Evolutionary conservation across 2,113 vertebrate species (phyloP).

Genomic region (Ciconia maguari): DNA sequence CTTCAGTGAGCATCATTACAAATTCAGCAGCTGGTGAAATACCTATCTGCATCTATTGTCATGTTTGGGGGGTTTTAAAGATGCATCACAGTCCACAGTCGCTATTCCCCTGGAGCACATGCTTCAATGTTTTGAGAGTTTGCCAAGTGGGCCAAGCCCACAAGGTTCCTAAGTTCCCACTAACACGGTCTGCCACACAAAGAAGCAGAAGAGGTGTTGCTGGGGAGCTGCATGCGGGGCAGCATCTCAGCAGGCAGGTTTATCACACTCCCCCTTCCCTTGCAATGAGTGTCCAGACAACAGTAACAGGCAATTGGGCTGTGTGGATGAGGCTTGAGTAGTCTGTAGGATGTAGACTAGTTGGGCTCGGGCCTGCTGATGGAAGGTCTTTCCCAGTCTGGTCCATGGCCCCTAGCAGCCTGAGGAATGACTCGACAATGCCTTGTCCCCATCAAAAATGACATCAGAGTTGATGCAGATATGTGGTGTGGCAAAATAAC

Average conservation of each 20-base stretch:
- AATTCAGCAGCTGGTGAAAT: neutral
- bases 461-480: neutral
- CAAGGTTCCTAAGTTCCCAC: neutral
- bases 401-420: neutral
- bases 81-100: neutral
- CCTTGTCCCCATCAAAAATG: neutral
- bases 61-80: neutral
- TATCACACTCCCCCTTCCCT: neutral
- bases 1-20: neutral
- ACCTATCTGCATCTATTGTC: neutral
- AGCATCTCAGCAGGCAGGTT: neutral
- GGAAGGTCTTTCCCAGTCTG: neutral
- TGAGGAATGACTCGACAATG: neutral
- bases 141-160: neutral
- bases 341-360: neutral
- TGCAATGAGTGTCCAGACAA: neutral
- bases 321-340: neutral
- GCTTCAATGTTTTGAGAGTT: neutral
- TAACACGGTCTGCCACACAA: neutral
- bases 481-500: rapidly evolving
- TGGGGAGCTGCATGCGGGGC: neutral
- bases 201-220: neutral
- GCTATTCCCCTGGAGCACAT: neutral
- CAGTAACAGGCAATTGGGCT: neutral
- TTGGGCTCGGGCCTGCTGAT: neutral